Evolutionary conservation across 2,797 vertebrate species (phyloP), one percentile per base, ranked within the genome.

Genomic region (Pachyuromys duprasi): DNA sequence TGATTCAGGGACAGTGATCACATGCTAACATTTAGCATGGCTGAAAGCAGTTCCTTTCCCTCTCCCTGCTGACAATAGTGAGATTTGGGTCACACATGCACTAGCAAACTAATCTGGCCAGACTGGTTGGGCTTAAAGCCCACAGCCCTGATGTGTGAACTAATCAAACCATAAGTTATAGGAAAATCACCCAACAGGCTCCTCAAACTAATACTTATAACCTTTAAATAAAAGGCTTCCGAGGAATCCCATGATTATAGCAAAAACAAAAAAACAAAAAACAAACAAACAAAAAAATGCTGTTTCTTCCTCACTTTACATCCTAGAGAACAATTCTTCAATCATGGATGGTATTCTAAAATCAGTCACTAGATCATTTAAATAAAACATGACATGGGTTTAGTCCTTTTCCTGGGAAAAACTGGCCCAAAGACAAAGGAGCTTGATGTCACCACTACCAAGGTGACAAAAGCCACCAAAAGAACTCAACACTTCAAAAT

Each of bases 71-170:
- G 72, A 42, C 18, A 42, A 80, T 8, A 8, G 72, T 74, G 24
- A 91, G 53, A 92, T 76, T 2, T 74, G 67, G 91, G 87, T 87
- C 75, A 76, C 14, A 17, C 31, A 28, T 39, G 80, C 17, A 28
- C 65, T 13, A 76, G 53, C 93, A 90, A 93, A 57, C 90, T 95
- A 88, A 88, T 75, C 49, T 86, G 67, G 88, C 74, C 78, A 93
- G 78, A 62, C 2, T 82, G 5, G 76, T 67, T n/a, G 82, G 78
- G 31, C 17, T 91, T 70, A 63, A 57, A 63, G 78, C 62, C 24
- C 18, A 78, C 20, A 20, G 67, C 49, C 74, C 72, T 82, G 86
- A 74, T 84, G 49, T 91, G 45, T 11, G 5, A 81, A 87, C 82
- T 78, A 69, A 15, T 39, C 91, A 72, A 83, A 76, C 45, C 15